These are phyloP conservation scores for Geopemphigus sp. DNA, from an alignment of 1,140 invertebrate species.

Conservation along the genomic window DNA sequence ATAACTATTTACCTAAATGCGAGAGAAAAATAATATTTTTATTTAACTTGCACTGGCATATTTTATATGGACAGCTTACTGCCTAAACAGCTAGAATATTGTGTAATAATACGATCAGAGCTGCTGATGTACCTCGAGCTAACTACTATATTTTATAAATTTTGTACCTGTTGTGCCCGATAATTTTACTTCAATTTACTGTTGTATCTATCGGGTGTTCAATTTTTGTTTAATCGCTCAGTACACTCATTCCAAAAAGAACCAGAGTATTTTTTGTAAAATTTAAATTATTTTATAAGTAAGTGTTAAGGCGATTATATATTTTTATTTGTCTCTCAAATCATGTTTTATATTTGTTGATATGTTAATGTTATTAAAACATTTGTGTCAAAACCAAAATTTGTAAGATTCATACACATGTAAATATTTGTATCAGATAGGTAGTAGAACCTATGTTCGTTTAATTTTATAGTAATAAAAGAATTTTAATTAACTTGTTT, in stretches of 20 bases:
- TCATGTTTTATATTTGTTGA: conserved; percentile 16
- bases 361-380: conserved; percentile 10
- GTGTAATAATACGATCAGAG: not conserved
- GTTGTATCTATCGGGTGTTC: not conserved
- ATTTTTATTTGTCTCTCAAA: conserved; percentile 16
- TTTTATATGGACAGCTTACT: conserved; percentile 1
- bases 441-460: not conserved
- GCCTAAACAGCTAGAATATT: not conserved
- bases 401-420: conserved; percentile 2
- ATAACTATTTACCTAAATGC: conserved; percentile 12
- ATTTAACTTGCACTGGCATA: conserved; percentile 18
- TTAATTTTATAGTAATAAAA: conserved; percentile 40
- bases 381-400: not conserved
- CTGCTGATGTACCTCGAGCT: not conserved
- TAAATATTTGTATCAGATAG: conserved; percentile 22
- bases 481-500: conserved; percentile 6
- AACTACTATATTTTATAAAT: not conserved
- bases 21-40: conserved; percentile 27
- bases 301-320: not conserved
- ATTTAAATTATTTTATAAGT: conserved; percentile 14
- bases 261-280: conserved; percentile 3
- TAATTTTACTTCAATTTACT: conserved; percentile 5
- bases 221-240: conserved; percentile 2
- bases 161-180: conserved; percentile 4
- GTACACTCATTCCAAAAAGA: conserved; percentile 22